These are phyloP conservation scores for Heterodera schachtii DNA, from an alignment of 1,140 invertebrate genomes.

Conservation along the genomic window DNA sequence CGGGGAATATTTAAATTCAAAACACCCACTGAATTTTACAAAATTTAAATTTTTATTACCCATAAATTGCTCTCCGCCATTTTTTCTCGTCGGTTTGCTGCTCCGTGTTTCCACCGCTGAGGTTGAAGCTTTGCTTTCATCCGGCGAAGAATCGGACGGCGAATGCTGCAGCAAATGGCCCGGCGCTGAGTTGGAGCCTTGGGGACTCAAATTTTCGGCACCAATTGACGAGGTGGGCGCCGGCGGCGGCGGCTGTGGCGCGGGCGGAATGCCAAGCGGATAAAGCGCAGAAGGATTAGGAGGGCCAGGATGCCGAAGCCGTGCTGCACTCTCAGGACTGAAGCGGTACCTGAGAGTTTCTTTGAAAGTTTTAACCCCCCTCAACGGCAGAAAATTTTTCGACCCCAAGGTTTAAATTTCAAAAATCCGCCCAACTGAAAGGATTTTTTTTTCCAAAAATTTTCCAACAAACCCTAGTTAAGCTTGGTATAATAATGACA, in stretches of 20 bases:
- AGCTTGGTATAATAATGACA: too few species aligned
- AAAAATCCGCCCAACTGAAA: neutral
- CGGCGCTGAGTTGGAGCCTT: neutral
- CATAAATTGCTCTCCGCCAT: neutral
- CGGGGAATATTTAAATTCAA: too few species aligned
- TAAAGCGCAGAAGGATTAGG: neutral
- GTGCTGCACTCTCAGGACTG: neutral
- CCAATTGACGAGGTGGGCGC: neutral
- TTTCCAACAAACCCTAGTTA: too few species aligned
- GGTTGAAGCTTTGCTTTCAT: neutral
- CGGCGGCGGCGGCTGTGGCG: too few species aligned
- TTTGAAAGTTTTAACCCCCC: neutral
- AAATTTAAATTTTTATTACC: neutral
- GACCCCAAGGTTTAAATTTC: neutral
- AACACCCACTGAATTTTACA: too few species aligned
- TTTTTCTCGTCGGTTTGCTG: neutral
- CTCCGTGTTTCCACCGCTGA: neutral
- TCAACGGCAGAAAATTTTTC: neutral
- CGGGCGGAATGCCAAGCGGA: neutral
- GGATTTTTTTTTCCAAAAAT: too few species aligned
- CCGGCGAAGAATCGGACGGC: neutral
- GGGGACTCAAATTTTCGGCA: neutral
- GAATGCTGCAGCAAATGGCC: neutral
- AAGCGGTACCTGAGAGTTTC: neutral
- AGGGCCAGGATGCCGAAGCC: neutral